Base-by-base conservation (phyloP, 2,888 invertebrate genomes). In the Parascotia fuliginaria region DNA sequence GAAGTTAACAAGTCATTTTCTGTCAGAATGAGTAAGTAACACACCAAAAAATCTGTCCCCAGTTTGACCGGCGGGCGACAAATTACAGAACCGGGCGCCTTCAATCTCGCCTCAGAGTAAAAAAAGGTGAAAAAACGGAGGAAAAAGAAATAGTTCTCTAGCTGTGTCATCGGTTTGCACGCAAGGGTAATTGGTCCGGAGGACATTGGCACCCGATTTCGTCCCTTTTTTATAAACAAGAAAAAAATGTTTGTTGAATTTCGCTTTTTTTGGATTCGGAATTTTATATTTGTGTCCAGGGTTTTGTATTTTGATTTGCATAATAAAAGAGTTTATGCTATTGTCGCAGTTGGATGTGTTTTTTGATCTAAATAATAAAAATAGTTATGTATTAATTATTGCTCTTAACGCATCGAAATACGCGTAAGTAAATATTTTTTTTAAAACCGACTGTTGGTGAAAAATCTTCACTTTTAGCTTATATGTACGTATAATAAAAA, bases 41-140 rank as follows among this genome's bases (percentile, higher is more conserved):
- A 60, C 64, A 60, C 70, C 76, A 75, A 69, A 74, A 78, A 77
- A 73, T 62, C 51, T 62, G 61, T 65, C 69, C 64, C 75, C 65
- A 48, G 48, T 45, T 58, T 62, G 70, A 72, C 70, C 73, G 78
- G 65, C 71, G 73, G 73, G 75, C 77, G 82, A 85, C 87, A 87
- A 89, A 89, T 89, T 87, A 86, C 73, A 82, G 75, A 64, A 64
- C 70, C 65, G 76, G 85, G 85, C 84, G 85, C 83, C 81, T 77
- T 55, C 71, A 77, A 81, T 83, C 82, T 80, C 82, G 75, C 78
- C 75, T 75, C 69, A 36, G 61, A 69, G 55, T 71, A 66, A 63
- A 55, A 69, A 68, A 69, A 61, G 34, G 34, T 31, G 51, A 60
- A 59, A 65, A 68, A 40, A 34, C 1, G 7, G 7, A 7, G 12